phyloP scores from a whole-genome alignment of 2,113 vertebrate genomes.

The Bettongia penicillata region DNA sequence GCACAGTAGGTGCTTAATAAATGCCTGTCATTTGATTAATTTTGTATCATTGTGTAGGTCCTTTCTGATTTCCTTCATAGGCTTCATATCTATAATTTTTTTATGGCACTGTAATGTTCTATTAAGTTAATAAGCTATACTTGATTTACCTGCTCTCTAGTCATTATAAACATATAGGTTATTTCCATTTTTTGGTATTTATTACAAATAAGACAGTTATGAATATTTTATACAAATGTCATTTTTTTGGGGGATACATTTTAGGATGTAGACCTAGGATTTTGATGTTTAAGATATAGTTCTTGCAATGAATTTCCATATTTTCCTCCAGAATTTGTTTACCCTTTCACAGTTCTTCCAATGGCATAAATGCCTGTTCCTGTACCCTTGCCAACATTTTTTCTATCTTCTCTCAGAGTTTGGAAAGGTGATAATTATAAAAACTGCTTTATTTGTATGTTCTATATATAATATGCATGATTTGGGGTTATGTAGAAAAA shows the following conservation, averaged over 20 bases:
- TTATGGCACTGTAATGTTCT: neutral
- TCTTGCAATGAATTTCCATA: neutral
- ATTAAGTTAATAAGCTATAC: neutral
- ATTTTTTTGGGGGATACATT: neutral
- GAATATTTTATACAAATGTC: neutral
- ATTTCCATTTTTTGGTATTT: neutral
- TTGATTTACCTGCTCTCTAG: neutral
- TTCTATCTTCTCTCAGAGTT: neutral
- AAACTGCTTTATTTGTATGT: neutral
- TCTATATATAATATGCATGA: neutral
- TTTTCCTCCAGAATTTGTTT: neutral
- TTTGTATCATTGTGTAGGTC: neutral
- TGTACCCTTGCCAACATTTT: neutral
- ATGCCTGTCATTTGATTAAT: neutral
- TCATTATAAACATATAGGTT: neutral
- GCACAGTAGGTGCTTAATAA: neutral
- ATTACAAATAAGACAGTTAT: neutral
- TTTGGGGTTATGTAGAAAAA: neutral
- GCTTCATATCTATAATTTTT: neutral
- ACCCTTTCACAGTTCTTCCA: neutral
- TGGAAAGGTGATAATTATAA: neutral
- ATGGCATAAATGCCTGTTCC: neutral
- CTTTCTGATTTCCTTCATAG: neutral
- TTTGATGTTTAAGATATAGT: neutral
- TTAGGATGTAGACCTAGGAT: neutral